Base-by-base conservation (phyloP, 1,140 invertebrate genomes). In the Cryptotermes secundus region DNA sequence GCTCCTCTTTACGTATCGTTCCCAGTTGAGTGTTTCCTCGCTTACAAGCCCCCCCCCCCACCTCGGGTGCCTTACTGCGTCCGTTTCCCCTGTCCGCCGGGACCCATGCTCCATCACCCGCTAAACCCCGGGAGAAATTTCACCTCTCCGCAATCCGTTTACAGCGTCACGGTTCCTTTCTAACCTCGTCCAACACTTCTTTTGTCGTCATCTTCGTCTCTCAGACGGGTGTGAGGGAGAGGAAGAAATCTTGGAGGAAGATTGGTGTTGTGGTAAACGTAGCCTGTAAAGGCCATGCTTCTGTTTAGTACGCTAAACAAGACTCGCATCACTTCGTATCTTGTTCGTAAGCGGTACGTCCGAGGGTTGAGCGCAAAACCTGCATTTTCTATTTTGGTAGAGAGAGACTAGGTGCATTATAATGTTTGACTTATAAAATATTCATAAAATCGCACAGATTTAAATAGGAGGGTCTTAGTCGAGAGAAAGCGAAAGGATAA, bases 51-150 rank as follows among this genome's bases (percentile, higher is more conserved):
- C 45, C 4, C 45, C 14, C 14, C 45, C 45, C 4, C 45, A 49
- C 45, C 45, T 49, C 19, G 9, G 14, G 12, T 19, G 45, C 45
- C 45, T 22, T 49, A 49, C 19, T 49, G 14, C 45, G 59, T 72
- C 59, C 59, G 59, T 72, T 72, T 72, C n/a, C 59, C 26, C n/a
- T 72, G 59, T 72, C 59, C 59, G 4, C 14, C 59, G 59, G 59
- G 59, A 72, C 59, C 59, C 59, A 72, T 72, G 59, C 59, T 72
- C 59, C 59, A 72, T 72, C 59, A 72, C 59, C 59, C 59, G 59
- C 59, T 72, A 72, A 72, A 72, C 59, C 59, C 59, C 59, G 59
- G 59, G 59, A 72, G 59, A 72, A 72, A 72, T 72, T 72, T 72
- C 59, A 72, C 59, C 59, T 72, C 59, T 72, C 59, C 59, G 31